Percentiles rank a stretch among this genome's conserved stretches.
Evolutionary conservation across 2,888 invertebrate genomes (phyloP).

Genomic region (Oxystoma pomonae): DNA sequence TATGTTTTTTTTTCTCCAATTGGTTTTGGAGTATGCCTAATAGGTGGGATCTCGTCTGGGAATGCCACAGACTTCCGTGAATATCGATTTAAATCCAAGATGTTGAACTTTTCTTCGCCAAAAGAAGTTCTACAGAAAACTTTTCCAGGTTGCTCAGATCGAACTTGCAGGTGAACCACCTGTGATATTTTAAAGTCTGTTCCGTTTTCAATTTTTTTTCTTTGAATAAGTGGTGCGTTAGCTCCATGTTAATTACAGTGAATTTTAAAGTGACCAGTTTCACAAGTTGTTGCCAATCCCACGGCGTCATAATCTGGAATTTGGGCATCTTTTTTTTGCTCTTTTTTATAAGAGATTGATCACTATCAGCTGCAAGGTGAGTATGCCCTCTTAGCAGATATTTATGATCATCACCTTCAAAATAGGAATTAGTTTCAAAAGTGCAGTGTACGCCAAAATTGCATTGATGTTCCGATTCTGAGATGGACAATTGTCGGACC

Average conservation of each 20-base stretch:
- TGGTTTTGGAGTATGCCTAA: not conserved
- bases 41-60: not conserved
- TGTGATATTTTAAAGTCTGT: constrained; percentile 20
- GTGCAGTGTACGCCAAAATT: constrained; percentile 21
- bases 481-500: constrained; percentile 26
- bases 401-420: constrained; percentile 20
- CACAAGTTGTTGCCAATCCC: constrained; percentile 21
- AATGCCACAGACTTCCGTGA: not conserved
- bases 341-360: constrained; percentile 18
- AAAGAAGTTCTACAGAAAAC: constrained; percentile 15
- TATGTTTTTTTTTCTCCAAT: not conserved
- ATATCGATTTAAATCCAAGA: constrained; percentile 7
- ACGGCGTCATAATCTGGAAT: constrained; percentile 21
- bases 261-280: not conserved
- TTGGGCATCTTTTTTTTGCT: constrained; percentile 14
- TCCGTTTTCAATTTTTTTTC: too few species aligned
- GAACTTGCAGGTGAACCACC: constrained; percentile 16
- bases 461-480: constrained; percentile 23
- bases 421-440: constrained; percentile 13
- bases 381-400: constrained; percentile 22
- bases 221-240: too few species aligned
- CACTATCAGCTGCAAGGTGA: constrained; percentile 20
- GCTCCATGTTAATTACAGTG: too few species aligned
- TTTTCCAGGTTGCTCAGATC: constrained; percentile 7
- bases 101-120: not conserved